Evolutionary conservation across 64 coral and sea anemone species (phyloP).

Genomic region (Platygyra sinensis): DNA sequence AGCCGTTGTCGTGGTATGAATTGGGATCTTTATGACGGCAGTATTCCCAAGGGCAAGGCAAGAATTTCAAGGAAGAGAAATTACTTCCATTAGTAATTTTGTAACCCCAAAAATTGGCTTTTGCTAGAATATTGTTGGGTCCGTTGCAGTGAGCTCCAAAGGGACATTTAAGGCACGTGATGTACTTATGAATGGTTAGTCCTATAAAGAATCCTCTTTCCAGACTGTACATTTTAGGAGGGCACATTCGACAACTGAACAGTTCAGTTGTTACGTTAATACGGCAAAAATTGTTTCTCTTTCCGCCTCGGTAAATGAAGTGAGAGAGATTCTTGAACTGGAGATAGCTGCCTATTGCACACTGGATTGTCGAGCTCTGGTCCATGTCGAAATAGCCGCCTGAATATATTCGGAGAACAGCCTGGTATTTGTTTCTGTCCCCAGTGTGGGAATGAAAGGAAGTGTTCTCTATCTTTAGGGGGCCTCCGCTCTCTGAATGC

Average conservation of each 20-base stretch:
- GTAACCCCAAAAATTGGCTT: conserved; percentile 65
- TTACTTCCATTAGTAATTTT: background rate
- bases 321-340: conserved; percentile 19
- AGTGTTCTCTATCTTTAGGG: conserved; percentile 15
- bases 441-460: background rate
- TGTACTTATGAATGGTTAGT: background rate
- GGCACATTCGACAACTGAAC: conserved; percentile 41
- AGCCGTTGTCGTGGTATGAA: background rate
- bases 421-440: background rate
- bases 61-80: conserved; percentile 4
- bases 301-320: background rate
- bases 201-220: conserved; percentile 42
- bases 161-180: conserved; percentile 36
- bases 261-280: conserved; percentile 31
- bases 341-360: conserved; percentile 30
- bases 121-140: conserved; percentile 32
- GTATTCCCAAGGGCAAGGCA: conserved; percentile 56
- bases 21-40: background rate
- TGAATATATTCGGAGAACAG: background rate
- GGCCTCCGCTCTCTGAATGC: background rate
- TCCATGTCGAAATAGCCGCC: conserved; percentile 42
- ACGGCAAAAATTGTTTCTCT: background rate
- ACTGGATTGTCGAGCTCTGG: conserved; percentile 3
- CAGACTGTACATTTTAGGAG: conserved; percentile 54
- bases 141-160: conserved; percentile 55